Base-by-base conservation (phyloP, 2,113 vertebrate species). In the Ibidorhyncha struthersii region DNA sequence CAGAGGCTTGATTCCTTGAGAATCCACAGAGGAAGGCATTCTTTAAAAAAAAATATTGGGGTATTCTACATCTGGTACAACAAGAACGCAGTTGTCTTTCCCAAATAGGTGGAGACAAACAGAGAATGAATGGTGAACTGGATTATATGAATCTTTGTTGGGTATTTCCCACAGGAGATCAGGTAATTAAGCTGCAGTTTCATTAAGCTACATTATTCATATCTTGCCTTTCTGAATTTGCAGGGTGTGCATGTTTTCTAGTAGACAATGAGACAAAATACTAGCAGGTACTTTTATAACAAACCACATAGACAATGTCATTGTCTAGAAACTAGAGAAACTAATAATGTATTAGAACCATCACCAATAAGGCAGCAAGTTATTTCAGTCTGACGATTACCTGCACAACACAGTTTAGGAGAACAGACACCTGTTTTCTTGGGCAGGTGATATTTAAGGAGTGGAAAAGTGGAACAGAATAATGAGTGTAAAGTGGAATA, bases 151-250 rank as follows among this genome's bases (percentile, higher is more conserved):
- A 72, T 32, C 10, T 82, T 49, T 76, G 9, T 27, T 82, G 23
- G 9, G 4, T 52, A 82, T 90, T 89, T 96, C 89, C 56, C 81
- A 67, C 14, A 79, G 62, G 81, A 69, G 14, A 71, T 32, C 1
- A 12, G 40, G 74, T 82, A 93, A 96, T 89, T 92, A 95, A 84
- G 32, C 23, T 82, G n/a, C 14, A 78, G 47, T 84, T 83, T 97
- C 91, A 95, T 96, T 89, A 89, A 91, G 25, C 12, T 71, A 29
- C 26, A 12, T 63, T 71, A 40, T 82, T 89, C 10, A 22, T 43
- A 69, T 69, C 41, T 84, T 94, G 20, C 23, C 5, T 86, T 92
- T 95, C 52, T 76, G 53, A 91, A 65, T 79, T 82, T 94, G 20
- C 38, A 67, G 6, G 6, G 23, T 83, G 4, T 9, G 1, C 32